These are phyloP conservation scores for Enteromius mattozi DNA, from an alignment of 2,797 vertebrate genomes.

Conservation along the genomic window DNA sequence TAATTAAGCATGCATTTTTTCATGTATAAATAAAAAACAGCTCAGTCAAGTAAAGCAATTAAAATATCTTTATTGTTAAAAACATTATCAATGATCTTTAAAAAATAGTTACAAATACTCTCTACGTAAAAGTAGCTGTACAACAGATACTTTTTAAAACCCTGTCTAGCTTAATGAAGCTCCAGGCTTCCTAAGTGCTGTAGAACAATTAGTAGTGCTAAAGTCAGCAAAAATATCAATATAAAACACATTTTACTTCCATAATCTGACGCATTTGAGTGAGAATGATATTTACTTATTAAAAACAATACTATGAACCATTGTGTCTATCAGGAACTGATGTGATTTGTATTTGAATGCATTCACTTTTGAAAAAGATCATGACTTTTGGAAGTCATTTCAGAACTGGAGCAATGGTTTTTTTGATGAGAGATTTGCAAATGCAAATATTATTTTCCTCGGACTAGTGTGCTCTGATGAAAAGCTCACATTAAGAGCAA, in stretches of 20 bases:
- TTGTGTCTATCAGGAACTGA: neutral
- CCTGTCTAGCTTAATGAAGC: conserved; percentile 35
- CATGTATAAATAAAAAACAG: neutral
- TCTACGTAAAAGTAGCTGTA: neutral
- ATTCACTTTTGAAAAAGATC: neutral
- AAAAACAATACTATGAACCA: neutral
- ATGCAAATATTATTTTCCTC: neutral
- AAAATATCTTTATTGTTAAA: conserved; percentile 31
- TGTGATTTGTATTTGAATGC: neutral
- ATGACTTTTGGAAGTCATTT: neutral
- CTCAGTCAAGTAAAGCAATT: neutral
- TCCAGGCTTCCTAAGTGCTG: conserved; percentile 50
- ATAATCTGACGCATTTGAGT: neutral
- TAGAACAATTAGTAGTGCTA: conserved; percentile 47
- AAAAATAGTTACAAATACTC: neutral
- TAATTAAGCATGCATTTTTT: neutral
- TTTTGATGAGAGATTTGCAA: neutral
- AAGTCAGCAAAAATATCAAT: conserved; percentile 9
- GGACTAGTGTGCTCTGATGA: neutral
- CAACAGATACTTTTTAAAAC: conserved; percentile 26
- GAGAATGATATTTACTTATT: neutral
- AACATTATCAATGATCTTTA: neutral
- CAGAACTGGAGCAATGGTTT: neutral
- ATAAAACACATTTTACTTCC: neutral
- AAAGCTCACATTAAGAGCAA: neutral